Conservation (phyloP, 2,888 invertebrate species). For the Margaritifera margaritifera region DNA sequence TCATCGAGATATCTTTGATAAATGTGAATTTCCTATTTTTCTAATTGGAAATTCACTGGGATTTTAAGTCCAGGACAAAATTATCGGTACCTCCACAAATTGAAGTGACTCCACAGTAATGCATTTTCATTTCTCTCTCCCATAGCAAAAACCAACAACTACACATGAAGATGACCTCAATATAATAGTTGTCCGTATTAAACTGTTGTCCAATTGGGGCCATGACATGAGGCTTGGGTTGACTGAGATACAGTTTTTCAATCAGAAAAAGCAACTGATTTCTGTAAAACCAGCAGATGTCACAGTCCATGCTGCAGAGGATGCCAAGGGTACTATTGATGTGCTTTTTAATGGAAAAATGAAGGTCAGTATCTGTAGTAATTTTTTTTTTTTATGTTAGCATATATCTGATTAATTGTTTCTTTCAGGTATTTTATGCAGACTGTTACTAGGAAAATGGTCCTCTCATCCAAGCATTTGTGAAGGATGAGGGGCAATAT, state of each 20-base stretch:
- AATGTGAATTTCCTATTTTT: too few species aligned
- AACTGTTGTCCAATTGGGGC: constrained; percentile 70
- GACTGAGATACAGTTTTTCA: constrained; percentile 70
- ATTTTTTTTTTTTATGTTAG: too few species aligned
- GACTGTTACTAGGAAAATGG: too few species aligned
- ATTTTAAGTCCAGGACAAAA: too few species aligned
- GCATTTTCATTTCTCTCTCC: constrained; percentile 1
- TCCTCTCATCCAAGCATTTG: too few species aligned
- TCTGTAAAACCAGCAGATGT: constrained; percentile 55
- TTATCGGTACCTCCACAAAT: not conserved
- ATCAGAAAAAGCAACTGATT: constrained; percentile 52
- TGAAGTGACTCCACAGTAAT: not conserved
- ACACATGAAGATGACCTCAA: constrained; percentile 11
- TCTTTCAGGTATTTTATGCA: too few species aligned
- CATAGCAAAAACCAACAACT: constrained; percentile 2
- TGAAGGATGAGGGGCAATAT: too few species aligned
- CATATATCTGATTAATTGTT: too few species aligned
- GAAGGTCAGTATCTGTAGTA: constrained; percentile 51
- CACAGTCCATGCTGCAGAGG: constrained; percentile 55
- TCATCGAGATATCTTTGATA: too few species aligned
- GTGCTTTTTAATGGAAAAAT: constrained; percentile 68
- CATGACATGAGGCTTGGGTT: constrained; percentile 66
- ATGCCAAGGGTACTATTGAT: constrained; percentile 47
- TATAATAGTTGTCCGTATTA: constrained; percentile 51
- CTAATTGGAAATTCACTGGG: too few species aligned